Base-by-base conservation (phyloP, 2,113 vertebrate genomes). In the Erpornis zantholeuca region DNA sequence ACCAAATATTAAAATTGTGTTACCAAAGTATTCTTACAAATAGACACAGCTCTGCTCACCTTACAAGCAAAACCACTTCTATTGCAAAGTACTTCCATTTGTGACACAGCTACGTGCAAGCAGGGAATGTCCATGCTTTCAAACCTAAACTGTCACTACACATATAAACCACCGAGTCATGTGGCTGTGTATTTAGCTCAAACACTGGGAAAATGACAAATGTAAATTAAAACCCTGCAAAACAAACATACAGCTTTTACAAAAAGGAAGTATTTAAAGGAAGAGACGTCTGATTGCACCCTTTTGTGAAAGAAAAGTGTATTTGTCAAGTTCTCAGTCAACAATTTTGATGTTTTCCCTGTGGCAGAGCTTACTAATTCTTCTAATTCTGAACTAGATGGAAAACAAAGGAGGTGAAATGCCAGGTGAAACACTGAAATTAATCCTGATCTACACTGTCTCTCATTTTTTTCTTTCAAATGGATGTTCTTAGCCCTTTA, bases 101-200 rank as follows among this genome's bases (percentile, higher is more conserved):
- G 42, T 64, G 29, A 54, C 20, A 50, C 21, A 47, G 44, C 53
- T 61, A 12, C 0, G 1, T 47, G 40, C 42, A 33, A 75, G 56
- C 5, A 64, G 44, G 66, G 47, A 52, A 79, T 0, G 1, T 14
- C 40, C 29, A 3, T 0, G 1, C 36, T 71, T 78, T 82, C 42
- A 40, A 77, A 47, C 42, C 3, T 1, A 44, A 90, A 52, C 15
- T 19, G 4, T 45, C 35, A 36, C 50, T 59, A 54, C 13, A 31
- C 16, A n/a, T 33, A 52, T 45, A 86, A 79, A 4, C 2, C 2
- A 1, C 6, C 0, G 3, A 61, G 27, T 15, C 38, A 35, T 65
- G 24, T 1, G 3, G 49, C 27, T 52, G 19, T 7, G 17, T 10
- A n/a, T 56, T 82, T 85, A 92, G 54, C 38, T 60, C 24, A 57